Conservation (phyloP, 2,888 invertebrate genomes). For the Spodoptera littoralis region DNA sequence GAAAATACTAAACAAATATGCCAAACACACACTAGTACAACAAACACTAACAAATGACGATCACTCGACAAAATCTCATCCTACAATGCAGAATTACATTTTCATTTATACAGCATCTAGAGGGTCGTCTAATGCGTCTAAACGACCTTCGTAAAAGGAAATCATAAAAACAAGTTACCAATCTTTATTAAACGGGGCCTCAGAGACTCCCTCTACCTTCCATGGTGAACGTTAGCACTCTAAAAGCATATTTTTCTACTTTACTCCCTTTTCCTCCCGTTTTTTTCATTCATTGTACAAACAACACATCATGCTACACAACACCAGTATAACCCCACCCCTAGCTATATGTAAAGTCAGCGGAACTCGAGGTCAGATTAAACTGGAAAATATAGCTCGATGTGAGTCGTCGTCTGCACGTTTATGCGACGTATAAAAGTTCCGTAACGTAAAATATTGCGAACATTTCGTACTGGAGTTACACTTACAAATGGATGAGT, state of each 20-base stretch:
- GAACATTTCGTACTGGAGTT: constrained; percentile 51
- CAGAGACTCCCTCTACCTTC: constrained; percentile 37
- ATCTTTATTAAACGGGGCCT: constrained; percentile 68
- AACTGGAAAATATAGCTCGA: too few species aligned
- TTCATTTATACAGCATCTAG: constrained; percentile 17
- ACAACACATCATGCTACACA: too few species aligned
- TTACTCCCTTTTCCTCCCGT: constrained; percentile 54
- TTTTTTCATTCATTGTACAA: constrained; percentile 62
- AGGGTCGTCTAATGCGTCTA: constrained; percentile 29
- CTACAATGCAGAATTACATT: constrained; percentile 27
- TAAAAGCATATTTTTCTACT: constrained; percentile 69
- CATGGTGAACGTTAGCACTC: constrained; percentile 50
- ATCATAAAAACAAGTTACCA: constrained; percentile 71
- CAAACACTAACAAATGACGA: constrained; percentile 23
- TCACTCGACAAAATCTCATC: constrained; percentile 5
- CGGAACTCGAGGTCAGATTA: too few species aligned
- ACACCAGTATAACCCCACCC: too few species aligned
- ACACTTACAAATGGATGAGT: constrained; percentile 53
- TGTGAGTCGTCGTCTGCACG: not conserved
- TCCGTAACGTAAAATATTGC: constrained; percentile 68
- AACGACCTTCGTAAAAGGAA: constrained; percentile 49
- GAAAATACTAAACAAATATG: too few species aligned
- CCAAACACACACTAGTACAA: not conserved
- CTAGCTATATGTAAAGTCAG: too few species aligned
- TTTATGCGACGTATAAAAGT: constrained; percentile 66